Evolutionary conservation across 2,888 invertebrate species (phyloP).

Genomic region (Hypolimnas misippus): DNA sequence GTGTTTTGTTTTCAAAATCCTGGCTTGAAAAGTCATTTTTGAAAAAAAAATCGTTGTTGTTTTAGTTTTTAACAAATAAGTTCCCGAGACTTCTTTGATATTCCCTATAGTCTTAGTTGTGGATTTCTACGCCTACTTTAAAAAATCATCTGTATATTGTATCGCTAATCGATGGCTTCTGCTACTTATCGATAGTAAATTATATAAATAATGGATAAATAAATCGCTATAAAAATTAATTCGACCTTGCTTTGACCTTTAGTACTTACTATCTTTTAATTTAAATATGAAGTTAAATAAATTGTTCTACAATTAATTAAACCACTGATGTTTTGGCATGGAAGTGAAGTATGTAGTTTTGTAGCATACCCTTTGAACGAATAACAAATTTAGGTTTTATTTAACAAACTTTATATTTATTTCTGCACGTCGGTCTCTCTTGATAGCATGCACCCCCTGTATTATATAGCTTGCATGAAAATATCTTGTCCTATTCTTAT

Average conservation of each 20-base stretch:
- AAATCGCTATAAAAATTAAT: neutral
- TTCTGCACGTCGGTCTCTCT: constrained; percentile 59
- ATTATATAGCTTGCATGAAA: constrained; percentile 80
- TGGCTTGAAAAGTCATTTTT: no score
- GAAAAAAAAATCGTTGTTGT: no score
- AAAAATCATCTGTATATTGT: no score
- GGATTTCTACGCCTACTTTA: no score
- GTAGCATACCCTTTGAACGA: constrained; percentile 43
- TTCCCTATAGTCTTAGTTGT: no score
- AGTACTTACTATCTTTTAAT: neutral
- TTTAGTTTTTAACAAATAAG: no score
- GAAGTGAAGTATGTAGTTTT: constrained; percentile 37
- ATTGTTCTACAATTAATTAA: no score
- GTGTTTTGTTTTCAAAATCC: no score
- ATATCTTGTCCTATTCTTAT: constrained; percentile 58
- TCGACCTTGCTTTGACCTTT: neutral
- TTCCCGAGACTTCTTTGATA: no score
- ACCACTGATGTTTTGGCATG: constrained; percentile 39
- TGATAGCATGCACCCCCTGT: constrained; percentile 72
- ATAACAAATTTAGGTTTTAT: constrained; percentile 46
- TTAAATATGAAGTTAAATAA: neutral
- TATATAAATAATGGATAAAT: neutral
- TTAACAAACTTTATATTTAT: constrained; percentile 34
- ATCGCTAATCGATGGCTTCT: no score
- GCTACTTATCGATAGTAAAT: neutral